phyloP scores from a whole-genome alignment of 2,888 invertebrate species.

The Pandemis corylana region DNA sequence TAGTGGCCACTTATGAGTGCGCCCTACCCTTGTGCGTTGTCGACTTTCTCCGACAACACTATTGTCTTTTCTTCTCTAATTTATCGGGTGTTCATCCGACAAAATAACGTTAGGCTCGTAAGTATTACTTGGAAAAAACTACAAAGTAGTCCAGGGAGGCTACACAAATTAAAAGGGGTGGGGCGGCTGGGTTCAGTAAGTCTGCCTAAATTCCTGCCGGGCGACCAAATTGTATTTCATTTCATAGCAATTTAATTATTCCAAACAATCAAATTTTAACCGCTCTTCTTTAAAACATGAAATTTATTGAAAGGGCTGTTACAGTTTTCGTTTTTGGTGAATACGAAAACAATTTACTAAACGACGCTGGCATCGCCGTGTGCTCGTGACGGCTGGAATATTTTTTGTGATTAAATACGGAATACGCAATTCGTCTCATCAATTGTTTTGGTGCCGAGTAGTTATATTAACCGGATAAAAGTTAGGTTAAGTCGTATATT shows the following conservation, averaged over 20 bases:
- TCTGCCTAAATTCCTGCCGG: slow-evolving; percentile 22
- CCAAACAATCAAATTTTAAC: slow-evolving; percentile 23
- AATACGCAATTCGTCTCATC: slow-evolving; percentile 10
- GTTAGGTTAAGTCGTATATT: slow-evolving; percentile 34
- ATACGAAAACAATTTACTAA: slow-evolving; percentile 32
- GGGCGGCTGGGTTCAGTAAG: neutral
- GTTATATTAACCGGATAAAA: slow-evolving; percentile 19
- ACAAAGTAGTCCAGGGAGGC: neutral
- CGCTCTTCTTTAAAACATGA: neutral
- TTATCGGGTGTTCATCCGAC: slow-evolving; percentile 37
- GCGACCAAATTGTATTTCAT: slow-evolving; percentile 26
- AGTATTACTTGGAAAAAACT: slow-evolving; percentile 22
- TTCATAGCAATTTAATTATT: slow-evolving; percentile 34
- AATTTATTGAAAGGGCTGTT: slow-evolving; percentile 16
- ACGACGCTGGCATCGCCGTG: neutral
- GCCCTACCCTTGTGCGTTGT: slow-evolving; percentile 41
- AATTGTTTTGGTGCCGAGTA: slow-evolving; percentile 9
- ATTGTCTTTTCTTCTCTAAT: slow-evolving; percentile 41
- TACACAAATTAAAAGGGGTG: slow-evolving; percentile 24
- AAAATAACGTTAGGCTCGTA: slow-evolving; percentile 27
- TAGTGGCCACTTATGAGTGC: slow-evolving; percentile 73
- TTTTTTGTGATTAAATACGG: slow-evolving; percentile 29
- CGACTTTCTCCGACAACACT: slow-evolving; percentile 36
- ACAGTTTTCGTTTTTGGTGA: slow-evolving; percentile 18
- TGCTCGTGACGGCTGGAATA: slow-evolving; percentile 27